These are phyloP conservation scores for Formica selysi DNA, from an alignment of 1,140 invertebrate genomes.

Conservation along the genomic window DNA sequence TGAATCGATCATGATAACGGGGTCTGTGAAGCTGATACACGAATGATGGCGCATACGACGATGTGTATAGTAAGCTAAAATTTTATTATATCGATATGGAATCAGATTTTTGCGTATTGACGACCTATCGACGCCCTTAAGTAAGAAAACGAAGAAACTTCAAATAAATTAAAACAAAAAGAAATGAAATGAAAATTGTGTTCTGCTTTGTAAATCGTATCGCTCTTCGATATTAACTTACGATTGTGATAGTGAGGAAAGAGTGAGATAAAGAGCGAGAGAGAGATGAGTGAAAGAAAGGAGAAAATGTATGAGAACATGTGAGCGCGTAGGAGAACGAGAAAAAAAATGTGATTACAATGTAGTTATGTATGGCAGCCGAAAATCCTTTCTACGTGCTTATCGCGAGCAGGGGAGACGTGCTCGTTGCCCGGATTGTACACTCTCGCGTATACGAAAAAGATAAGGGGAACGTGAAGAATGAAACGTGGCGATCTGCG, in stretches of 20 bases:
- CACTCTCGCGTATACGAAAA: constrained; percentile 63
- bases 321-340: neutral
- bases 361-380: constrained; percentile 40
- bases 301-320: neutral
- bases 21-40: constrained; percentile 78
- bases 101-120: constrained; percentile 84
- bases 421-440: constrained; percentile 61
- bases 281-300: neutral
- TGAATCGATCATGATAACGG: constrained; percentile 74
- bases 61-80: constrained; percentile 85
- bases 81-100: constrained; percentile 85
- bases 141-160: constrained; percentile 74
- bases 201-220: constrained; percentile 77
- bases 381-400: constrained; percentile 60
- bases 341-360: constrained; percentile 45
- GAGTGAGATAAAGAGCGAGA: neutral
- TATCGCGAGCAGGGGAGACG: constrained; percentile 52
- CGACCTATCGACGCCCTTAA: constrained; percentile 81
- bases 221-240: constrained; percentile 69
- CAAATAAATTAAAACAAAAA: constrained; percentile 79
- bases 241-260: constrained; percentile 66
- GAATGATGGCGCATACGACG: constrained; percentile 78
- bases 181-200: constrained; percentile 75
- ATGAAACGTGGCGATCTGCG: constrained; percentile 28
- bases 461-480: constrained; percentile 44